Evolutionary conservation across 2,797 vertebrate genomes (phyloP).

Genomic region (Botia almorhae): DNA sequence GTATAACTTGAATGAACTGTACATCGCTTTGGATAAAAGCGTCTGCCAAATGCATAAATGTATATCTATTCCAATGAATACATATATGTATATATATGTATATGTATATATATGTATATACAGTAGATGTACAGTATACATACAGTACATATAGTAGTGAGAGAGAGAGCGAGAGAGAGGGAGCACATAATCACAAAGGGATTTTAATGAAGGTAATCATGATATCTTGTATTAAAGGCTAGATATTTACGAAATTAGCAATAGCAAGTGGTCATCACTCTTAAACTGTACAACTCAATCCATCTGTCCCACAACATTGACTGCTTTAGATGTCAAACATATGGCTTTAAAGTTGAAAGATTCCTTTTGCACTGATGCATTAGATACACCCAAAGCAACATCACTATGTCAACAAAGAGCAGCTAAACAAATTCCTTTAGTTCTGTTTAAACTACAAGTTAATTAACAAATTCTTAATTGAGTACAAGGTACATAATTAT

Average conservation of each 20-base stretch:
- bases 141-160: no score
- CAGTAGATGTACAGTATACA: no score
- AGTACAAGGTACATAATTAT: slow-evolving; percentile 90
- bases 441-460: slow-evolving; percentile 89
- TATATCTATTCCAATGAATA: no score
- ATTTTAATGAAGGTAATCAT: background rate
- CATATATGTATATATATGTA: no score
- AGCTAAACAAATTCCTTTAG: slow-evolving; percentile 74
- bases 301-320: slow-evolving; percentile 7
- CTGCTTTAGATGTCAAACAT: slow-evolving; percentile 3
- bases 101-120: no score
- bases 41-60: no score
- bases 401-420: slow-evolving; percentile 47
- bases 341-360: slow-evolving; percentile 18
- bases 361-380: background rate
- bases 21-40: no score
- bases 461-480: slow-evolving; percentile 94
- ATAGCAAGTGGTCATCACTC: slow-evolving; percentile 40
- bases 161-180: no score
- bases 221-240: slow-evolving; percentile 26
- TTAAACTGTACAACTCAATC: slow-evolving; percentile 38
- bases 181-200: background rate
- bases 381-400: slow-evolving; percentile 40
- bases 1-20: no score
- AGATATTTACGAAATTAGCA: slow-evolving; percentile 46